These are phyloP conservation scores for Sesamia inferens DNA, from an alignment of 2,888 invertebrate genomes.

Conservation along the genomic window DNA sequence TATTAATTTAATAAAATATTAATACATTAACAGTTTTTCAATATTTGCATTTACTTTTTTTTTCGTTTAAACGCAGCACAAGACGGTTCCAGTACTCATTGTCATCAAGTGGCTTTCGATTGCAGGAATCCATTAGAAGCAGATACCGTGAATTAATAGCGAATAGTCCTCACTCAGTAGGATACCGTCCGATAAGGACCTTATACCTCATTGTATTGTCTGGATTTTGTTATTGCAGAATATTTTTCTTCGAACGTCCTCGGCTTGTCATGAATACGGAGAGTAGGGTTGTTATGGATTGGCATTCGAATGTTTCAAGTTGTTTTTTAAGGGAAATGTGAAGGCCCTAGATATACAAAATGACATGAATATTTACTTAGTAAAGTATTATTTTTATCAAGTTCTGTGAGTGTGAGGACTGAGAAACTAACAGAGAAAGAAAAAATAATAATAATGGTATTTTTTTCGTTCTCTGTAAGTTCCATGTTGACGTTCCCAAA, in stretches of 20 bases:
- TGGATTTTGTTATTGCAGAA: slow-evolving; percentile 4
- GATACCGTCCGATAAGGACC: slow-evolving; percentile 26
- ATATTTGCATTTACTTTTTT: slow-evolving; percentile 12
- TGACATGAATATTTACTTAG: no score
- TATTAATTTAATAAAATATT: no score
- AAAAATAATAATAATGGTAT: no score
- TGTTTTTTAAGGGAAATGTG: background rate
- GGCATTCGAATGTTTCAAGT: background rate
- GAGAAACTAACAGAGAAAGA: no score
- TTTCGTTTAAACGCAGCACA: slow-evolving; percentile 62
- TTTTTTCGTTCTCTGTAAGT: no score
- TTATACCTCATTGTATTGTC: slow-evolving; percentile 16
- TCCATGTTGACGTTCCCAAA: no score
- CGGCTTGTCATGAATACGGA: background rate
- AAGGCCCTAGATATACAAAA: background rate
- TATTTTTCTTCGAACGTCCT: slow-evolving; percentile 2
- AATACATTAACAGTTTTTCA: background rate
- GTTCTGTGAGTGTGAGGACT: no score
- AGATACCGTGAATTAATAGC: slow-evolving; percentile 75
- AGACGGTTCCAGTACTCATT: slow-evolving; percentile 65
- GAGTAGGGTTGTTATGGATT: background rate
- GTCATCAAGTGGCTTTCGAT: slow-evolving; percentile 74
- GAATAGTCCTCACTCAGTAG: slow-evolving; percentile 52
- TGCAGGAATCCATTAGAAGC: slow-evolving; percentile 78
- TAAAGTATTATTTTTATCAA: no score